phyloP scores from a whole-genome alignment of 2,888 invertebrate species.

The Deilephila elpenor region DNA sequence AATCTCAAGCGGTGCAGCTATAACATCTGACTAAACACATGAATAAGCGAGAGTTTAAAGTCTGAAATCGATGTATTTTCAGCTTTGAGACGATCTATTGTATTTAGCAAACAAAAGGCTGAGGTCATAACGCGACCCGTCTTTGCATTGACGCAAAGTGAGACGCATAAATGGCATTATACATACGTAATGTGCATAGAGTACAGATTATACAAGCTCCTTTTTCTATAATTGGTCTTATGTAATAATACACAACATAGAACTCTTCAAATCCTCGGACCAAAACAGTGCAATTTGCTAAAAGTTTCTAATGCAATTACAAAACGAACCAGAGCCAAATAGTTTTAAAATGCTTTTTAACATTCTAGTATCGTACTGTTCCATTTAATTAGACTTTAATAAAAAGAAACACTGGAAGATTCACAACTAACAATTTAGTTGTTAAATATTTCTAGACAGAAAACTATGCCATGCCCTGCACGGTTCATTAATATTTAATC shows the following conservation, averaged over 20 bases:
- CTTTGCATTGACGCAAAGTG: constrained; percentile 15
- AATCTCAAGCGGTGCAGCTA: constrained; percentile 32
- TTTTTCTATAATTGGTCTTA: too few species aligned
- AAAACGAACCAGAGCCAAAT: too few species aligned
- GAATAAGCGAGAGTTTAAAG: constrained; percentile 24
- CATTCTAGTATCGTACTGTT: not conserved
- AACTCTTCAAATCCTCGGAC: too few species aligned
- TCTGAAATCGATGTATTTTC: constrained; percentile 30
- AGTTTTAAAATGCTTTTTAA: too few species aligned
- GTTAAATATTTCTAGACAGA: too few species aligned
- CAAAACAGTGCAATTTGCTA: too few species aligned
- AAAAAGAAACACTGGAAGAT: not conserved
- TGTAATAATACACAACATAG: too few species aligned
- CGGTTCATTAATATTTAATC: not conserved
- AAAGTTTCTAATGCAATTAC: too few species aligned
- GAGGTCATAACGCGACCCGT: constrained; percentile 23
- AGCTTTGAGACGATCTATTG: constrained; percentile 32
- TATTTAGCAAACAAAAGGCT: constrained; percentile 35
- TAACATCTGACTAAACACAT: constrained; percentile 31
- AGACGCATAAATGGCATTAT: not conserved
- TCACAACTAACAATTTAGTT: too few species aligned
- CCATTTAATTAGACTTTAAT: not conserved
- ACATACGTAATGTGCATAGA: not conserved
- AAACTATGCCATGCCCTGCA: not conserved
- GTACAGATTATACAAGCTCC: not conserved